A percentile compares a stretch with the other conserved stretches of the same genome.
Conservation (phyloP, 2,888 invertebrate species). For the Eustalomyia histrio region DNA sequence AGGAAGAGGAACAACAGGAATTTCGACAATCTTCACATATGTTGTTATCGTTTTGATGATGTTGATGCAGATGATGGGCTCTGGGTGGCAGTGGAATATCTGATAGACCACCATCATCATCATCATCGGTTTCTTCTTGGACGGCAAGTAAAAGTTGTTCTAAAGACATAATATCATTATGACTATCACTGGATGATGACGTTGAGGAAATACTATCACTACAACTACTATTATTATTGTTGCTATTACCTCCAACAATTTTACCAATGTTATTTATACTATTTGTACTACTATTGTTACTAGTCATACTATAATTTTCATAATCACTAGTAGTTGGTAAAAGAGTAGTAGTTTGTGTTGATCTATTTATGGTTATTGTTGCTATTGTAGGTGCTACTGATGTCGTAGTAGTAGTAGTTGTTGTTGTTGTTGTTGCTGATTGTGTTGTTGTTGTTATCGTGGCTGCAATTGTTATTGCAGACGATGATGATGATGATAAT, state of each 20-base stretch:
- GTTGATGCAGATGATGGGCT: slow-evolving; percentile 59
- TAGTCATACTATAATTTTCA: slow-evolving; percentile 40
- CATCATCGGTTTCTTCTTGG: slow-evolving; percentile 72
- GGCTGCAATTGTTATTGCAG: not conserved
- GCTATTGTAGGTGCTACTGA: slow-evolving; percentile 1
- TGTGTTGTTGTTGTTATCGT: not conserved
- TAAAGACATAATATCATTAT: slow-evolving; percentile 69
- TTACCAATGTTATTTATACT: slow-evolving; percentile 57
- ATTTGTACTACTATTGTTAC: slow-evolving; percentile 53
- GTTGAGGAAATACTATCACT: slow-evolving; percentile 49
- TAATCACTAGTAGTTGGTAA: slow-evolving; percentile 16
- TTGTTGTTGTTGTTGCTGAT: not conserved
- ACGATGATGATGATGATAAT: slow-evolving; percentile 13
- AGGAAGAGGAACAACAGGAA: slow-evolving; percentile 49
- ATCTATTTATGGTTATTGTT: slow-evolving; percentile 42
- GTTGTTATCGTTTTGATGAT: slow-evolving; percentile 50
- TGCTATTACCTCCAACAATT: slow-evolving; percentile 40
- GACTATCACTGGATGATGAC: slow-evolving; percentile 54
- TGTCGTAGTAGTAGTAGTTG: not conserved
- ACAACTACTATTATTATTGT: slow-evolving; percentile 56
- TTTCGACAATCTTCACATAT: slow-evolving; percentile 36
- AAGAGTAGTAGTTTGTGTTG: slow-evolving; percentile 49
- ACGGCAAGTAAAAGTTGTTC: slow-evolving; percentile 73
- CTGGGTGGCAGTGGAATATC: slow-evolving; percentile 51
- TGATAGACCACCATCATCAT: slow-evolving; percentile 66